Base-by-base conservation (phyloP, 1,140 invertebrate species). In the Cydia strobilella region DNA sequence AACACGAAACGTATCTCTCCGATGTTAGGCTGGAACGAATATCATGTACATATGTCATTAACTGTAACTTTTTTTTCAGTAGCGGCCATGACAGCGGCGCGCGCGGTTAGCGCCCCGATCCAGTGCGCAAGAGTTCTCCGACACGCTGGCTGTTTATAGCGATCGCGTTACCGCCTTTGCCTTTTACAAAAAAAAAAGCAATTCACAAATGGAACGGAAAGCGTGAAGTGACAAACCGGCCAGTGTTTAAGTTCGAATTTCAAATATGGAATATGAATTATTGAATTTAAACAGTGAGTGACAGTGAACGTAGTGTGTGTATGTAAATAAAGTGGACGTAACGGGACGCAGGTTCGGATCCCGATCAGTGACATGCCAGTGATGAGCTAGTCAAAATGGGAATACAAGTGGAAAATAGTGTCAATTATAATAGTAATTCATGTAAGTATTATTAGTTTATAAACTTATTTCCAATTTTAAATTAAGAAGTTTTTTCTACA, bases 371-470 rank as follows among this genome's bases (percentile, higher is more conserved):
- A 82, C 76, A 76, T 74, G 79, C 74, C 73, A 31, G 80, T 84
- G 80, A 83, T 78, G 82, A 84, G 80, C 82, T 78, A 83, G 42
- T 75, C 73, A 85, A 81, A 77, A 91, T 91, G 90, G 87, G 88
- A 77, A 91, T 91, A 84, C 88, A 91, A 82, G 89, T 91, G 83
- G 90, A 91, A 75, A 91, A 86, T 83, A 84, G 81, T 85, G 87
- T 90, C 27, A 86, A 82, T 79, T 90, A 90, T 84, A 86, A 81
- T 82, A 90, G 82, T 85, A 85, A 74, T 79, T 84, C 90, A 88
- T 91, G 90, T 91, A 86, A 91, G 90, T 91, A 79, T 48, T 54
- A 13, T 31, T 65, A 9, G 25, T 18, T 51, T 35, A 12, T 42
- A 39, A 73, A 73, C n/a, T 48, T 51, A 31, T 25, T 51, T 73